Evolutionary conservation across 2,888 invertebrate species (phyloP), one percentile per base, ranked within the genome.

Genomic region (Agrochola lychnidis): DNA sequence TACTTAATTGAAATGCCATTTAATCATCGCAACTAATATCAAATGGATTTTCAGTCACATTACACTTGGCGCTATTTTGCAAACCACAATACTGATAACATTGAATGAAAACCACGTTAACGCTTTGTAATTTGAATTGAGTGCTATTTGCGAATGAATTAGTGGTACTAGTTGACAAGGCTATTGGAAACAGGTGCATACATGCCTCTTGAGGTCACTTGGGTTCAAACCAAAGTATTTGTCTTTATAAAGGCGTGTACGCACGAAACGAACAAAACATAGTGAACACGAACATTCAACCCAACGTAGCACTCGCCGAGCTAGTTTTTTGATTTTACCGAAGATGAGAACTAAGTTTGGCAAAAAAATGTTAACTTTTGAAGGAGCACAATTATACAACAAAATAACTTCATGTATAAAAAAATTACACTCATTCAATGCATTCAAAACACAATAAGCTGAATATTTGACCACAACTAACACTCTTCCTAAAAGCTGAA

Each of bases 11-110:
- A 59, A 48, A 69, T 51, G 2, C 36, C 16, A 63, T 70, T 62
- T 79, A 30, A 79, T 57, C 22, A 63, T 57, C 1, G n/a, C 22
- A 79, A 70, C 30, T 22, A 67, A 68, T 68, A 42, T 42, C n/a
- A 48, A 71, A 64, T 63, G 12, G 70, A 51, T 40, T 70, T 70
- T 12, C 48, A 67, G 40, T 62, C 22, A 14, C 25, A 59, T 9
- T n/a, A 22, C 45, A 80, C 14, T 45, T 51, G 0, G 12, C 36
- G 10, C 57, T 36, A 57, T 63, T 78, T 71, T 19, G 25, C 14
- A 36, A 63, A 64, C 77, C 72, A 45, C 36, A 59, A 59, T 80
- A 42, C 63, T 45, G 42, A 80, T 79, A 79, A 78, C n/a, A 70
- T 79, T 2, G 19, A 36, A 71, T 77, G 12, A 59, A 71, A 70